Conservation (phyloP, 2,888 invertebrate species). For the Chouioia cunea region DNA sequence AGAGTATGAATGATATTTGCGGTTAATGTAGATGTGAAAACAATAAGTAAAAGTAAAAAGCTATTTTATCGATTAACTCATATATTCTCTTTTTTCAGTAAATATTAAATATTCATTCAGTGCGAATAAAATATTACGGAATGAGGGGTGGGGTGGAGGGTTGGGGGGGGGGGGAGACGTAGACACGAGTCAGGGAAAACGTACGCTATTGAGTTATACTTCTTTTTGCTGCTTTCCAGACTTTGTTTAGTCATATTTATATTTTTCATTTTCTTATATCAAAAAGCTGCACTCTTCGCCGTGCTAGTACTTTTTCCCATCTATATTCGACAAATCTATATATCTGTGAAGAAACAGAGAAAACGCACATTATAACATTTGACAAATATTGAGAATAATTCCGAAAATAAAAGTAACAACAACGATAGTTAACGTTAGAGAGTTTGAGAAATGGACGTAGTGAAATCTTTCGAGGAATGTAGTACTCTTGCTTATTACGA, state of each 20-base stretch:
- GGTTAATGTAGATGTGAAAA: slow-evolving; percentile 29
- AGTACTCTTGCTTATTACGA: too few relatives aligned
- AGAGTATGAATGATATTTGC: slow-evolving; percentile 30
- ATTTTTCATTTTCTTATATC: slow-evolving; percentile 44
- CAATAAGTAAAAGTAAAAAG: slow-evolving; percentile 43
- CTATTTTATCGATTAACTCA: slow-evolving; percentile 47
- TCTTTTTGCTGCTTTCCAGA: slow-evolving; percentile 52
- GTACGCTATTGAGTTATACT: slow-evolving; percentile 58
- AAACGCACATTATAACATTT: background rate
- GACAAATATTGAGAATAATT: too few relatives aligned
- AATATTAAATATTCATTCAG: slow-evolving; percentile 50
- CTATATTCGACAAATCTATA: slow-evolving; percentile 55
- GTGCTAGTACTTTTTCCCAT: slow-evolving; percentile 50
- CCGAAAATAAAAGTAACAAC: too few relatives aligned
- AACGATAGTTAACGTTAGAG: too few relatives aligned
- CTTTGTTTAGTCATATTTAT: slow-evolving; percentile 49
- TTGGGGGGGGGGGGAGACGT: slow-evolving; percentile 53
- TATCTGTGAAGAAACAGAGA: slow-evolving; percentile 55
- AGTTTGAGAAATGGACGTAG: too few relatives aligned
- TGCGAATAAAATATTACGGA: slow-evolving; percentile 52
- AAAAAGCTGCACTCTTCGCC: slow-evolving; percentile 52
- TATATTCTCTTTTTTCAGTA: slow-evolving; percentile 50
- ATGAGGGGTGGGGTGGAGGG: slow-evolving; percentile 52
- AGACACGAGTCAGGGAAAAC: slow-evolving; percentile 59
- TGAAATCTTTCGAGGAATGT: too few relatives aligned